Base-by-base conservation (phyloP, 2,113 vertebrate species). In the Ginglymostoma cirratum region DNA sequence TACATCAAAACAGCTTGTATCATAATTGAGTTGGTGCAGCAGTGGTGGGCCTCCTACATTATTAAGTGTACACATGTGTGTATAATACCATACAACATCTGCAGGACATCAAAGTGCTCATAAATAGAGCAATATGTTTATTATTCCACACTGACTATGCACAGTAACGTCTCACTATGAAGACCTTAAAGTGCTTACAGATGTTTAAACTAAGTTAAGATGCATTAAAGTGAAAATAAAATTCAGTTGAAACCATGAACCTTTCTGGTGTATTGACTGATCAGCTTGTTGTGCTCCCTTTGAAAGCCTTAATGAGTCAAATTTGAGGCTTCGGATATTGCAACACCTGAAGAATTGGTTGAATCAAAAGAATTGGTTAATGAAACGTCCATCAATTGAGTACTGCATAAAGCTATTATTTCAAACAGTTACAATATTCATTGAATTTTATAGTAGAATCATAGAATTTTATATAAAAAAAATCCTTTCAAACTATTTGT, bases 121-220 rank as follows among this genome's bases (percentile, higher is more conserved):
- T 67, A 72, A 67, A 70, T 48, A 42, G 45, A 94, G 4, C 34
- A 55, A 48, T 67, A 94, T 45, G 67, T 94, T 94, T 94, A 94
- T 94, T 94, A 70, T 94, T 94, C 93, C 67, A 42, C 61, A 67
- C 2, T 94, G 90, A 94, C 90, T 67, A 30, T 24, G n/a, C 93
- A 72, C 67, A 48, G 67, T 72, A 72, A 95, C 38, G 10, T 72
- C 42, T 95, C 93, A 95, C 67, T 15, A 48, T 69, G 69, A 52
- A 52, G 14, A 95, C 42, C 23, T 21, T 76, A 66, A 15, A 95
- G 69, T 52, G 52, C 69, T 76, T 95, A 95, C 94, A 52, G 94
- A 95, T 95, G 69, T 70, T 72, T 72, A 52, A 95, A 95, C 27
- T 10, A 70, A 69, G 67, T 23, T 48, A 95, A 95, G 69, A 95